Conservation (phyloP, 1,140 invertebrate genomes). For the Heliconius himera region DNA sequence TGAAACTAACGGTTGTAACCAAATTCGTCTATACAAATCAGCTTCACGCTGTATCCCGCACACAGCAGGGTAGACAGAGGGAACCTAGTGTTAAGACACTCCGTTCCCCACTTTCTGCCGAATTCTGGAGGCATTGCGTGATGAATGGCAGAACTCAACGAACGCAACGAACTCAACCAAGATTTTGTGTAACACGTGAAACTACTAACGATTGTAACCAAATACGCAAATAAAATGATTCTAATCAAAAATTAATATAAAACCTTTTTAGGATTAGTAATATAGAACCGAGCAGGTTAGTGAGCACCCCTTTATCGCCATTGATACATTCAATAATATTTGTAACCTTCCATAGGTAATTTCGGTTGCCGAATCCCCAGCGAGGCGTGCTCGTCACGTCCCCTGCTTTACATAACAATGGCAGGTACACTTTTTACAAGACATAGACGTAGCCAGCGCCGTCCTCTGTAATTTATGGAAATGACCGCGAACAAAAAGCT, state of each 20-base stretch:
- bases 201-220: neutral
- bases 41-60: no score
- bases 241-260: neutral
- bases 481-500: conserved; percentile 76
- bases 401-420: conserved; percentile 73
- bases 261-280: neutral
- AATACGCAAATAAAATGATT: neutral
- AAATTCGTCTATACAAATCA: neutral
- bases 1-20: neutral
- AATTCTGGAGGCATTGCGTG: no score
- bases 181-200: neutral
- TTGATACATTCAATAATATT: conserved; percentile 33
- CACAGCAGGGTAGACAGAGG: no score
- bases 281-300: neutral
- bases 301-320: neutral
- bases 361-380: conserved; percentile 59
- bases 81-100: no score
- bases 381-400: conserved; percentile 63
- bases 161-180: no score
- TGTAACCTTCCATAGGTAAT: conserved; percentile 31
- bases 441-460: conserved; percentile 52
- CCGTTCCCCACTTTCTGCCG: no score
- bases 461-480: conserved; percentile 79
- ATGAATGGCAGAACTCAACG: no score
- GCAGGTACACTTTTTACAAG: conserved; percentile 69